phyloP scores from a whole-genome alignment of 2,797 vertebrate genomes.

The Alectoris magna region DNA sequence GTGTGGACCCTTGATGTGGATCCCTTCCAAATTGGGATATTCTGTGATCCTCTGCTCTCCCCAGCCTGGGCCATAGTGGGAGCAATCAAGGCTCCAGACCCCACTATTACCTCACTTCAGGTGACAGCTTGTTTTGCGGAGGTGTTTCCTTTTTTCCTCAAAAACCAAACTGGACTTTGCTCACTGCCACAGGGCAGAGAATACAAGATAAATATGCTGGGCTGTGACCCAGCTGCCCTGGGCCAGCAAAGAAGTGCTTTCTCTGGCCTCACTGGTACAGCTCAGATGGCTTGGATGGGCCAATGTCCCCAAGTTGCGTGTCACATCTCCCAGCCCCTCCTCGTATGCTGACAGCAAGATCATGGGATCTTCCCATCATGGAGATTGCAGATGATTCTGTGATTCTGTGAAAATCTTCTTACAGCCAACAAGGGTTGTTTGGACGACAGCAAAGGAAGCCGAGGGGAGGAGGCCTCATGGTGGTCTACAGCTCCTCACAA shows the following conservation, averaged over 20 bases:
- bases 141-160: not conserved
- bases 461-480: too few relatives aligned
- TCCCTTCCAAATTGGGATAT: too few relatives aligned
- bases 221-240: not conserved
- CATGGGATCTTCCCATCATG: too few relatives aligned
- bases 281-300: not conserved
- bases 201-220: not conserved
- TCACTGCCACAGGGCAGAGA: not conserved
- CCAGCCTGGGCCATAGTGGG: accelerated
- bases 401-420: not conserved
- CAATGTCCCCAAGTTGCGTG: accelerated
- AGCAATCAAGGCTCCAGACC: accelerated
- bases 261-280: not conserved
- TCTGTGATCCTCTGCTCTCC: too few relatives aligned
- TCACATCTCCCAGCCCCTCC: not conserved
- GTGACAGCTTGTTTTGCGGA: accelerated
- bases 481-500: too few relatives aligned
- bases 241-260: not conserved
- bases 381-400: too few relatives aligned
- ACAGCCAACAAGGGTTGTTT: too few relatives aligned
- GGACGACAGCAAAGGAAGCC: too few relatives aligned
- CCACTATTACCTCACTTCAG: not conserved
- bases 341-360: not conserved
- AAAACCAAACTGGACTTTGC: not conserved
- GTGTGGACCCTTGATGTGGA: too few relatives aligned